Evolutionary conservation across 2,797 vertebrate genomes (phyloP), one percentile per base, ranked within the genome.

Genomic region (Brachymystax lenok): DNA sequence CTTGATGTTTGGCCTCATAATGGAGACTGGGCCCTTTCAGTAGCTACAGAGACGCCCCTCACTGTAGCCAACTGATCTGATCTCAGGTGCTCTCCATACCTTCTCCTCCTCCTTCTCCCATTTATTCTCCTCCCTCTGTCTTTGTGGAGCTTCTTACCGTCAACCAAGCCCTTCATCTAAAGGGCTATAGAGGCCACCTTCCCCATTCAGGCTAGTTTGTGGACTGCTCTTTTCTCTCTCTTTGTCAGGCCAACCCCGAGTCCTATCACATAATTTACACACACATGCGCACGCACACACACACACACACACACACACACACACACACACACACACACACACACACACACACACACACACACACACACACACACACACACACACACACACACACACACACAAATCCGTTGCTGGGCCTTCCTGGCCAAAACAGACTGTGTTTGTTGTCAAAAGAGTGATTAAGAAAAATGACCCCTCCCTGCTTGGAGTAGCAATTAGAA

Each of bases 371-470:
- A 59, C 56, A 59, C 56, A 59, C 56, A 59, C 56, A 59, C 56
- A 19, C 56, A 59, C 56, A 19, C 56, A 59, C 56, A 19, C 56
- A 59, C 56, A 19, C 56, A 59, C 56, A 59, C 56, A 69, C 63
- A 50, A 73, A 79, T 61, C 51, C 17, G 77, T 89, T 78, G 80
- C 88, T 83, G 79, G 76, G 63, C 83, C 82, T 92, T 88, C 83
- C 81, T 74, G 82, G 67, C 66, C 71, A 91, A 91, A 90, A 91
- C 83, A 88, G 83, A 82, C 74, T 13, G 69, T 90, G 88, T 88
- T 92, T 91, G 84, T 92, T 92, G 93, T 88, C 87, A 91, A 89
- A 90, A 78, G 88, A 86, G 69, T 84, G 74, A 88, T 90, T 79
- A 66, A 78, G 35, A 52, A 83, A 74, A 80, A 59, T 80, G 79